Base-by-base conservation (phyloP, 2,113 vertebrate species). In the Circaetus cinerascens region DNA sequence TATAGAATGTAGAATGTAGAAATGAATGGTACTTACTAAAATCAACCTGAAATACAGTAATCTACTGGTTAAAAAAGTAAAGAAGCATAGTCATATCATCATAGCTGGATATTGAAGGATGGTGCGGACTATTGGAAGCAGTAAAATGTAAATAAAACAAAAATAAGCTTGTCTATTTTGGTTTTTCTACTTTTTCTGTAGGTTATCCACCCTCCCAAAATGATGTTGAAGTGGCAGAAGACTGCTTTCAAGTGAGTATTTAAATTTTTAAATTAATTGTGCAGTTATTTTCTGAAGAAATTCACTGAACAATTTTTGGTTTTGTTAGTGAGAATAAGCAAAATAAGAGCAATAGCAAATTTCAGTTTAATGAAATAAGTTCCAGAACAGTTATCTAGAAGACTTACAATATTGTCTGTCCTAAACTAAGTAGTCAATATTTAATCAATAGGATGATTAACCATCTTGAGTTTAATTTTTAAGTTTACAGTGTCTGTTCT, bases 241-340 rank as follows among this genome's bases (percentile, higher is more conserved):
- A 99, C 90, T 98, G 99, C 92, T 98, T 98, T 97, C 99, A 98
- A 97, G 99, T 99, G 96, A 99, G 99, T 98, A 41, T 15, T 94
- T 86, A 88, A 16, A 25, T 79, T 80, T 87, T 95, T 46, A 0
- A 81, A 89, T 83, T 80, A 75, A 59, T 82, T 40, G 30, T 91
- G 41, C 38, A 64, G 32, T 88, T 94, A 26, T 34, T 86, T 86
- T n/a, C 71, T 56, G 22, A 60, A 64, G 7, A 71, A 79, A 41
- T 81, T 18, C 5, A 25, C 48, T 53, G 34, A 50, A 62, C 7
- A 36, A 4, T 76, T 87, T 93, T 48, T 89, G 5, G 23, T 77
- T n/a, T 69, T 5, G 6, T 50, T 67, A 77, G 6, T 43, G 45
- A 67, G 46, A 95, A 57, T 46, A 80, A 91, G 11, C 22, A 89